Percentiles rank a stretch among this genome's conserved stretches.
Conservation (phyloP, 2,797 vertebrate species). For the Cyprinella venusta region DNA sequence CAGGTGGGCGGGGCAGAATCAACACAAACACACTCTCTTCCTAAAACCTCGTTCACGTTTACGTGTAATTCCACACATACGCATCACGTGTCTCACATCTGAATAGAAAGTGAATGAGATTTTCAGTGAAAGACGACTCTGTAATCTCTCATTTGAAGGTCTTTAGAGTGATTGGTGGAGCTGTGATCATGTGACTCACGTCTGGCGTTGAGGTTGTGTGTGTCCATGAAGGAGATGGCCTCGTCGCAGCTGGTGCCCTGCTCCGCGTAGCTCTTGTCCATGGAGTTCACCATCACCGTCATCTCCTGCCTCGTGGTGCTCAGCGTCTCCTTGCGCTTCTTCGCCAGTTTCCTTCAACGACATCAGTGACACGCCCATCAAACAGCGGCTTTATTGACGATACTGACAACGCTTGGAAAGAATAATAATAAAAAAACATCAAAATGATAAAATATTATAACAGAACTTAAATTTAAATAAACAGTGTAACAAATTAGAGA, state of each 20-base stretch:
- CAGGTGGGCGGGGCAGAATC: background rate
- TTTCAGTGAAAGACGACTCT: no score
- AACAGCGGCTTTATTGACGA: no score
- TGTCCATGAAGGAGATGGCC: slow-evolving; percentile 92
- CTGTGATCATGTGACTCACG: slow-evolving; percentile 80
- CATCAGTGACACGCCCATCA: background rate
- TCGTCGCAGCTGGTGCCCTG: slow-evolving; percentile 91
- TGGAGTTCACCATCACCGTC: slow-evolving; percentile 97
- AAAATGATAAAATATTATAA: no score
- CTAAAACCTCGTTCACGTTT: background rate
- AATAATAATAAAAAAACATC: no score
- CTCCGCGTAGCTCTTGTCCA: slow-evolving; percentile 91
- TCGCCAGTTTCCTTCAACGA: slow-evolving; percentile 89
- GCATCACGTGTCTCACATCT: background rate
- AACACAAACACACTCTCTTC: background rate
- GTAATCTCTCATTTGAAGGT: no score
- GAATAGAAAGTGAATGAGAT: no score
- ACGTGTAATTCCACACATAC: background rate
- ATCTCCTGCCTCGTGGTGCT: slow-evolving; percentile 95
- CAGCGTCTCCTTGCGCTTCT: slow-evolving; percentile 95
- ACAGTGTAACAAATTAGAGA: no score
- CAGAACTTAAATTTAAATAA: no score
- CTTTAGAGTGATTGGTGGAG: no score
- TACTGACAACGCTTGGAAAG: no score
- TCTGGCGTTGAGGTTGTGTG: slow-evolving; percentile 90